Conservation (phyloP, 2,797 vertebrate genomes). For the Pipistrellus pygmaeus region DNA sequence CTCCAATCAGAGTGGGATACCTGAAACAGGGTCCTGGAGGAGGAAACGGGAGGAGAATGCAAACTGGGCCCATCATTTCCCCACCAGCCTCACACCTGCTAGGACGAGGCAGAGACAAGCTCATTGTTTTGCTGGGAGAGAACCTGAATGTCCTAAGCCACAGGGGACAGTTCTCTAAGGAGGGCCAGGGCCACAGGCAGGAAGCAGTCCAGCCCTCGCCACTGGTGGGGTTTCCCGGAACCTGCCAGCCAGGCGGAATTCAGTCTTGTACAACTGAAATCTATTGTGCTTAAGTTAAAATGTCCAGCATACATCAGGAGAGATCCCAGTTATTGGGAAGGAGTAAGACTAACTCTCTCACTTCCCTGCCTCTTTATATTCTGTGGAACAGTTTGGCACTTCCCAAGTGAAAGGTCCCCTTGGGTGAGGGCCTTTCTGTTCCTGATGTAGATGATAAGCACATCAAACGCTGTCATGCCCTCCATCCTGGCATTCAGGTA, state of each 20-base stretch:
- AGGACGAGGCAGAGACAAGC: background rate
- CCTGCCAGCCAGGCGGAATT: background rate
- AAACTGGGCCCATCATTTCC: background rate
- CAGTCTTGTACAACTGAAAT: too few relatives aligned
- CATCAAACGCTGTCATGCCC: background rate
- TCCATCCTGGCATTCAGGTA: background rate
- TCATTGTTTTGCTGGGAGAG: background rate
- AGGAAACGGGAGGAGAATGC: background rate
- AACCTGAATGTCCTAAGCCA: background rate
- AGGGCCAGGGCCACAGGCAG: rapidly evolving
- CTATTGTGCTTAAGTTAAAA: too few relatives aligned
- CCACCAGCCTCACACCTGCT: background rate
- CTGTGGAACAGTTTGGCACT: background rate
- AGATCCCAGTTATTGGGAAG: too few relatives aligned
- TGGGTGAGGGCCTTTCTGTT: background rate
- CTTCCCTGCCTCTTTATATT: too few relatives aligned
- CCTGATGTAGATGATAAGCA: background rate
- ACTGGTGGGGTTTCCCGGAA: background rate
- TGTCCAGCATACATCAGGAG: too few relatives aligned
- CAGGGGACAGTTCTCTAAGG: background rate
- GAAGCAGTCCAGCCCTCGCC: background rate
- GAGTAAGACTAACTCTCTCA: too few relatives aligned
- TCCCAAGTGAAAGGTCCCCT: background rate
- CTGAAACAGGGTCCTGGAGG: too few relatives aligned
- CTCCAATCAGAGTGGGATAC: background rate